phyloP scores from a whole-genome alignment of 2,888 invertebrate species.

The Rhagium mordax region DNA sequence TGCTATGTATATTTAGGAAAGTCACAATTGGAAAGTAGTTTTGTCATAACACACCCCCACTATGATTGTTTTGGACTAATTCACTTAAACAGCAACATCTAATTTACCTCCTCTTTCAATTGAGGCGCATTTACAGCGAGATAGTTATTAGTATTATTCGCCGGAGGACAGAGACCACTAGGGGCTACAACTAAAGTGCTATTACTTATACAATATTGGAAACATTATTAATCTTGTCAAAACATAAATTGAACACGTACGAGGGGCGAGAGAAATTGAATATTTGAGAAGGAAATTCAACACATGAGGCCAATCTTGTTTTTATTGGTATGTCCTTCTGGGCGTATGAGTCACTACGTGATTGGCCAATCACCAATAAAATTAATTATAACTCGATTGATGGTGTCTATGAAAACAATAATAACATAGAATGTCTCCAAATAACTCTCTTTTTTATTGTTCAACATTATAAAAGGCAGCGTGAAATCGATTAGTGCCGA shows the following conservation, averaged over 20 bases:
- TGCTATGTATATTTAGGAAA: no score
- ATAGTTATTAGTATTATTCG: constrained; percentile 17
- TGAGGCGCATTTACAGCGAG: neutral
- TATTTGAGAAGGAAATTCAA: constrained; percentile 5
- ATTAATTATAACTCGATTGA: neutral
- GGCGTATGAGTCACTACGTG: neutral
- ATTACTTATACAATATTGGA: constrained; percentile 23
- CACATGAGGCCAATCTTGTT: neutral
- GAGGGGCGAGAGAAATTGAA: constrained; percentile 11
- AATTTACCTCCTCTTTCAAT: constrained; percentile 3
- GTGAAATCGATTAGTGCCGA: no score
- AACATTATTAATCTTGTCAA: constrained; percentile 22
- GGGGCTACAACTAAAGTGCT: neutral
- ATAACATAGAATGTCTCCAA: neutral
- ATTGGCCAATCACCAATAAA: neutral
- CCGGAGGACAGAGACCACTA: neutral
- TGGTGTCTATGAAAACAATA: neutral
- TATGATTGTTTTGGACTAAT: neutral
- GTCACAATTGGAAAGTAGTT: neutral
- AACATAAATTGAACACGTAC: constrained; percentile 13
- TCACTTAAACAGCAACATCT: neutral
- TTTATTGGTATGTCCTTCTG: neutral
- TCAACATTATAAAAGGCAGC: no score
- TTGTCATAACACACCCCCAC: neutral
- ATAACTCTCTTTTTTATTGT: no score